phyloP scores from a whole-genome alignment of 2,113 vertebrate genomes.

The Daphoenositta chrysoptera region DNA sequence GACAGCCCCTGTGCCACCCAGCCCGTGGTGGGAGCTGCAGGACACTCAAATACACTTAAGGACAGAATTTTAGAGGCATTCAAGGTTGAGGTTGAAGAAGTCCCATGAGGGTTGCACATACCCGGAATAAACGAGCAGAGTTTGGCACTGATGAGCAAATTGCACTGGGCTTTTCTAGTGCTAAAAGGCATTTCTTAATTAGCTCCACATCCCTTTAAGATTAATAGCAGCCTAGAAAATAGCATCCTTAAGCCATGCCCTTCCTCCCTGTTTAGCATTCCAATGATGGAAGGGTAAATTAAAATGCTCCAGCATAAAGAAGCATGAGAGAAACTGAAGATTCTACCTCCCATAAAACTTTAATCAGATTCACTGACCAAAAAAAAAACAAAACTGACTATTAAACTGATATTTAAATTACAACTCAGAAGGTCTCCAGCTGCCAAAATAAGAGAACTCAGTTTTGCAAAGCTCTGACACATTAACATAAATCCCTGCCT shows the following conservation, averaged over 20 bases:
- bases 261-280: background rate
- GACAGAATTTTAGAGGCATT: background rate
- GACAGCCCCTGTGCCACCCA: background rate
- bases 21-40: background rate
- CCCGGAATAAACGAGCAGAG: background rate
- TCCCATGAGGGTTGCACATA: background rate
- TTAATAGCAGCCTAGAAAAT: background rate
- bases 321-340: background rate
- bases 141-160: background rate
- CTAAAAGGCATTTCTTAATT: background rate
- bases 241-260: background rate
- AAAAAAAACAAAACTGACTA: background rate
- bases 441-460: background rate
- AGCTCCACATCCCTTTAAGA: background rate
- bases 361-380: background rate
- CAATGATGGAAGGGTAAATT: background rate
- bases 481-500: background rate
- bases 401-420: background rate
- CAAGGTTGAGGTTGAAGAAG: background rate
- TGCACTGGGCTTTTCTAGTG: background rate
- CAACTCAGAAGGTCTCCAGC: background rate
- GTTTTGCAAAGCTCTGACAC: background rate
- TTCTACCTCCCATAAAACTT: background rate
- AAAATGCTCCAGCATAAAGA: background rate
- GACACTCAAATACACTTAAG: background rate